These are phyloP conservation scores for Danio jaintianensis DNA, from an alignment of 2,797 vertebrate genomes.

Conservation along the genomic window DNA sequence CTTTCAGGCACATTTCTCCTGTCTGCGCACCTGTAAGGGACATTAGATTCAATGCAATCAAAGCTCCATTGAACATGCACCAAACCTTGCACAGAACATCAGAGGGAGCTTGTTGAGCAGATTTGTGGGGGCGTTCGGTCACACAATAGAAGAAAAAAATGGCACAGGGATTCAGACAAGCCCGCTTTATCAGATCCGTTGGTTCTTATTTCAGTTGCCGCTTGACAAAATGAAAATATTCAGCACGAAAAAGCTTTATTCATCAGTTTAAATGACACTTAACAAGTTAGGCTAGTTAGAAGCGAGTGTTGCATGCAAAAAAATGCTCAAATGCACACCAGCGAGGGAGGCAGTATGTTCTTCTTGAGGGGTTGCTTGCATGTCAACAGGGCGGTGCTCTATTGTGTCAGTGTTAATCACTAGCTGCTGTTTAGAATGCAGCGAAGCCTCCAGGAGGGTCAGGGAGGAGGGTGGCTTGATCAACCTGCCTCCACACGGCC, in stretches of 20 bases:
- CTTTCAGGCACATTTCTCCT: constrained; percentile 14
- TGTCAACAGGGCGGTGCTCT: constrained; percentile 73
- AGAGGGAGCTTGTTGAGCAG: constrained; percentile 46
- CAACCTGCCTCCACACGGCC: constrained; percentile 77
- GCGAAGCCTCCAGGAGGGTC: constrained; percentile 60
- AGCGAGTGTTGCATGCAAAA: neutral
- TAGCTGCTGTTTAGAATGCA: constrained; percentile 74
- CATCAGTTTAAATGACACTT: neutral
- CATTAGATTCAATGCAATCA: constrained; percentile 55
- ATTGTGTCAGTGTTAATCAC: constrained; percentile 82
- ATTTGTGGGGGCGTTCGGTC: constrained; percentile 32
- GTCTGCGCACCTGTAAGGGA: constrained; percentile 9
- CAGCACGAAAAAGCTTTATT: neutral
- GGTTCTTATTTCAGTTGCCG: neutral
- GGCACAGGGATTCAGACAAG: neutral
- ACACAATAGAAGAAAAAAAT: constrained; percentile 27
- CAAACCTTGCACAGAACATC: constrained; percentile 52
- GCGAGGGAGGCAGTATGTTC: constrained; percentile 56
- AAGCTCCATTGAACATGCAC: constrained; percentile 55
- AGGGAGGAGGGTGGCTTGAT: constrained; percentile 64
- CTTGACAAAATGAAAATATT: neutral
- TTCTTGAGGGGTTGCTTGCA: constrained; percentile 53
- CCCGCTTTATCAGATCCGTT: neutral
- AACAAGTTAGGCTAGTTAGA: constrained; percentile 6
- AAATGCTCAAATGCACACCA: neutral